These are phyloP conservation scores for Orgyia antiqua DNA, from an alignment of 2,888 invertebrate species.

Conservation along the genomic window DNA sequence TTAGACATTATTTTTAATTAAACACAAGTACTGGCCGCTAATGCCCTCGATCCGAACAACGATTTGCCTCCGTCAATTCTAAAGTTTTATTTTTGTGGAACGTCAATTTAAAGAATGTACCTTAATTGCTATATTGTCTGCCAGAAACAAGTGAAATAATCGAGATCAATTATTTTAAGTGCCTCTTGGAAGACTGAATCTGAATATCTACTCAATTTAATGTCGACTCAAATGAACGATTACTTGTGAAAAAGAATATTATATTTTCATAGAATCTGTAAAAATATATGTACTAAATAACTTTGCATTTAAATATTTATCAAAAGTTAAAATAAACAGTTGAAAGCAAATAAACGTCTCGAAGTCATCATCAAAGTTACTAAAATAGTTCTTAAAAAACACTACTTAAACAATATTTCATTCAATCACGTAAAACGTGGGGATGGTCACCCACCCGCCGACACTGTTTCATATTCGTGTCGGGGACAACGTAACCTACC, in stretches of 20 bases:
- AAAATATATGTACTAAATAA: too few species aligned
- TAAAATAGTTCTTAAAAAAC: too few species aligned
- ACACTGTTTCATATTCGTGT: slow-evolving; percentile 43
- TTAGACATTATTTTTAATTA: slow-evolving; percentile 75
- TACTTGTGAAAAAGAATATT: too few species aligned
- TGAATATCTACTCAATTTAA: too few species aligned
- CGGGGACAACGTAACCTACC: slow-evolving; percentile 41
- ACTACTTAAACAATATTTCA: slow-evolving; percentile 66
- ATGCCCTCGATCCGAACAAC: slow-evolving; percentile 45
- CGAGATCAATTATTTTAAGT: slow-evolving; percentile 19
- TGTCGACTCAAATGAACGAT: too few species aligned
- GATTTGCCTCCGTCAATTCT: slow-evolving; percentile 37
- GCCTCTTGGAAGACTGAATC: slow-evolving; percentile 3
- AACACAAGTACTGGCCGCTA: slow-evolving; percentile 60
- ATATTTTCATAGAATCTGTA: too few species aligned
- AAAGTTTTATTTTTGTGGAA: slow-evolving; percentile 23
- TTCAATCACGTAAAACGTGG: slow-evolving; percentile 67
- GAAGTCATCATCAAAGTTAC: too few species aligned
- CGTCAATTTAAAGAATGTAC: slow-evolving; percentile 24
- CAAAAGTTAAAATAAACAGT: too few species aligned
- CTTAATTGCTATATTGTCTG: slow-evolving; percentile 29
- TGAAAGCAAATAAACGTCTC: too few species aligned
- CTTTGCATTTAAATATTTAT: too few species aligned
- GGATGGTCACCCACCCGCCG: slow-evolving; percentile 31
- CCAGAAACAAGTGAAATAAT: slow-evolving; percentile 20